A percentile compares a stretch with the other conserved stretches of the same genome.
phyloP scores from a whole-genome alignment of 2,797 vertebrate species.

The Peromyscus attwateri region DNA sequence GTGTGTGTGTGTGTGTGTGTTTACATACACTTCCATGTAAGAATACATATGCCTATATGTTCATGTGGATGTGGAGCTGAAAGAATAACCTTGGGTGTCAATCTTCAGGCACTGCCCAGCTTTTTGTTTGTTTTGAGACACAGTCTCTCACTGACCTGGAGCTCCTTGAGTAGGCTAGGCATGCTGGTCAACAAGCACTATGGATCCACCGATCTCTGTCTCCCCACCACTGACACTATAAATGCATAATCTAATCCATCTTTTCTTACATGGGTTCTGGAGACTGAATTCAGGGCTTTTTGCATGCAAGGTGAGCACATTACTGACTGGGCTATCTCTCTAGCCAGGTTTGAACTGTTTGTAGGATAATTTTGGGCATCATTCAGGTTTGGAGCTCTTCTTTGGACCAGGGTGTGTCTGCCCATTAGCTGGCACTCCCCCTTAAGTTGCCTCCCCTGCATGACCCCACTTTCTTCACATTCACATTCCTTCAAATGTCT shows the following conservation, averaged over 20 bases:
- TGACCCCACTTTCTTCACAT: neutral
- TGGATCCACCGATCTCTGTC: neutral
- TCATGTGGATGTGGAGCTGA: neutral
- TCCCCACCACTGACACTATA: neutral
- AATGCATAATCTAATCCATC: neutral
- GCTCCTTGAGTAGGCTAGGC: neutral
- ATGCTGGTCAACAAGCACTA: neutral
- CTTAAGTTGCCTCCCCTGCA: neutral
- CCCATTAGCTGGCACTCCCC: neutral
- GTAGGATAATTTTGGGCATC: neutral
- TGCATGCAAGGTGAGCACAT: neutral
- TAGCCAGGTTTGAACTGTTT: neutral
- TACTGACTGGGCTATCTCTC: too few relatives aligned
- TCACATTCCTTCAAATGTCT: neutral
- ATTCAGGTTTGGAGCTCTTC: neutral
- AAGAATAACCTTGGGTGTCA: neutral
- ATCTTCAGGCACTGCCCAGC: neutral
- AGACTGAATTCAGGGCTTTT: neutral
- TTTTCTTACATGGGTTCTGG: neutral
- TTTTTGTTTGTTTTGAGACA: neutral
- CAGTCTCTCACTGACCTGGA: neutral
- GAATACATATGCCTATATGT: neutral
- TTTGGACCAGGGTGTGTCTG: neutral
- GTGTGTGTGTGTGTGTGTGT: neutral
- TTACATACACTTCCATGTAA: neutral